phyloP scores from a whole-genome alignment of 37 sponge, comb jelly and placozoan genomes.

The Crambe crambe region DNA sequence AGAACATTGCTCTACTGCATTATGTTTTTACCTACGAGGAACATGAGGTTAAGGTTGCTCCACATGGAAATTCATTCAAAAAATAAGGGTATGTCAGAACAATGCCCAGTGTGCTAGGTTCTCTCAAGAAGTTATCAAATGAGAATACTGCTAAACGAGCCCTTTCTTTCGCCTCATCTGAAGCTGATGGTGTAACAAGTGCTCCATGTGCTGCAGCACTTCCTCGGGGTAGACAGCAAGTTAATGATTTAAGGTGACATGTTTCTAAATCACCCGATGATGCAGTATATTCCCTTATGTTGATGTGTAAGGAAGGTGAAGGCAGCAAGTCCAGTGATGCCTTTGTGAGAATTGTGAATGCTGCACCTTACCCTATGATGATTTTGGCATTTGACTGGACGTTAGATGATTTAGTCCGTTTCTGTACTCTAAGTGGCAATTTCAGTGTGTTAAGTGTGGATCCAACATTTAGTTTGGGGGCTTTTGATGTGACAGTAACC shows the following conservation, averaged over 20 bases:
- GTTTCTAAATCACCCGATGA: not conserved
- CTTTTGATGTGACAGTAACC: constrained; percentile 40
- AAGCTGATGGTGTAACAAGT: not conserved
- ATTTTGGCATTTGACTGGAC: constrained; percentile 39
- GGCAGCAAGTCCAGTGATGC: not conserved
- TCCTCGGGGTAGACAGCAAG: constrained; percentile 30
- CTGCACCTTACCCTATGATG: constrained; percentile 16
- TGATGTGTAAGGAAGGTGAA: constrained; percentile 44
- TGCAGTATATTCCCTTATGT: constrained; percentile 16
- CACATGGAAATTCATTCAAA: constrained; percentile 25
- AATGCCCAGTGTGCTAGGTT: constrained; percentile 19
- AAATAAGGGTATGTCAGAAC: constrained; percentile 14
- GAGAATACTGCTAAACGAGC: constrained; percentile 8
- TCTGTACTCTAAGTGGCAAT: constrained; percentile 4
- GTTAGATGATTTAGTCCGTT: constrained; percentile 29
- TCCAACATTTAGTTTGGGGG: constrained; percentile 40
- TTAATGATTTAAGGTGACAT: constrained; percentile 6
- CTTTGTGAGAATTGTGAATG: constrained; percentile 25
- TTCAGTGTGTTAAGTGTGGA: constrained; percentile 23
- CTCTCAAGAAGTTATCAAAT: not conserved
- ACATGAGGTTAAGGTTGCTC: constrained; percentile 8
- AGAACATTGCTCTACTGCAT: constrained; percentile 24
- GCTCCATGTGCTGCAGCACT: constrained; percentile 1
- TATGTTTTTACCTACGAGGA: constrained; percentile 7
- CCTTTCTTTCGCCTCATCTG: not conserved